Conservation (phyloP, 2,113 vertebrate species). For the Anthoscopus minutus region DNA sequence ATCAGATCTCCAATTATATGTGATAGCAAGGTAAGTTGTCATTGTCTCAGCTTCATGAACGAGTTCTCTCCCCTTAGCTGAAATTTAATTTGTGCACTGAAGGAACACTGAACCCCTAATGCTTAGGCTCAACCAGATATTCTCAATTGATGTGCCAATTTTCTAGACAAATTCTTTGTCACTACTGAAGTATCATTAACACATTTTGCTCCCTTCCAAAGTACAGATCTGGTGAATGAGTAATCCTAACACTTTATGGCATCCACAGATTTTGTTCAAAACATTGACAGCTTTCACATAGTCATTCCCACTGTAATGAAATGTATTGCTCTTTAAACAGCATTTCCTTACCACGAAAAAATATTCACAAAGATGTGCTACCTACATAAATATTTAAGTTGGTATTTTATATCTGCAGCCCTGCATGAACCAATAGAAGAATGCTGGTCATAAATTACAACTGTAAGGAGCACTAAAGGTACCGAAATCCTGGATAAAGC, state of each 20-base stretch:
- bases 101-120: neutral
- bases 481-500: neutral
- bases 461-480: neutral
- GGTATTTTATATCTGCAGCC: neutral
- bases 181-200: constrained; percentile 15
- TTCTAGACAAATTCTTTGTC: constrained; percentile 23
- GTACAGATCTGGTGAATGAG: constrained; percentile 45
- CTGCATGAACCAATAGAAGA: neutral
- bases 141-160: neutral
- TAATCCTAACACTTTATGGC: constrained; percentile 47
- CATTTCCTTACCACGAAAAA: constrained; percentile 1
- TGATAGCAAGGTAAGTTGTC: neutral
- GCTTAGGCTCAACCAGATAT: neutral
- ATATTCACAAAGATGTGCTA: neutral
- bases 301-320: constrained; percentile 29
- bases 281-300: constrained; percentile 59
- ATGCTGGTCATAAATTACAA: neutral
- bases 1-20: neutral
- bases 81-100: neutral
- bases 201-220: constrained; percentile 33
- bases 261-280: constrained; percentile 54
- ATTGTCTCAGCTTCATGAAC: neutral
- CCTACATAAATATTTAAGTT: constrained; percentile 48
- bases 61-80: neutral
- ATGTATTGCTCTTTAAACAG: constrained; percentile 29